These are phyloP conservation scores for Macropus fuliginosus DNA, from an alignment of 2,797 vertebrate species.

Conservation along the genomic window DNA sequence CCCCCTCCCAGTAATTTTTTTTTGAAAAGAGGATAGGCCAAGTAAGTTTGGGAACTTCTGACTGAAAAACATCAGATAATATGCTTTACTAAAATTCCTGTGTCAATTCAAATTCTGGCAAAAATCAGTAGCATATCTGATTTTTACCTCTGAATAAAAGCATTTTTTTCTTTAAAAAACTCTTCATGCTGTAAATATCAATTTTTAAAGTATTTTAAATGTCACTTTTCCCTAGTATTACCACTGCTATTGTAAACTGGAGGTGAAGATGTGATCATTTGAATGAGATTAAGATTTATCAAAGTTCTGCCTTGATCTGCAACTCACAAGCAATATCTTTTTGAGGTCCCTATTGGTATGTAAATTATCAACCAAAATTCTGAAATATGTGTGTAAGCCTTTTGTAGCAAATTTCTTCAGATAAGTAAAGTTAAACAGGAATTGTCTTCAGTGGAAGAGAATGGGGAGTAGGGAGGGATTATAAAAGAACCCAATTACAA, in stretches of 20 bases:
- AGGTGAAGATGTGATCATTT: constrained; percentile 10
- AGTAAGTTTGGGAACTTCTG: too few species aligned
- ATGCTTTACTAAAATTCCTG: constrained; percentile 21
- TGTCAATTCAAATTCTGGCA: constrained; percentile 49
- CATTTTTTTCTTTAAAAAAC: not conserved
- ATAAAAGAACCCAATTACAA: not conserved
- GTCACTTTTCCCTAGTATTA: not conserved
- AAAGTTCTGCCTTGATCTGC: not conserved
- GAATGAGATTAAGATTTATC: constrained; percentile 17
- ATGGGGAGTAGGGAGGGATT: not conserved
- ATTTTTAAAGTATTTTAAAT: not conserved
- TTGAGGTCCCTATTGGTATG: not conserved
- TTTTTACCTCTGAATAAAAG: constrained; percentile 24
- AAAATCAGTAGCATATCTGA: not conserved
- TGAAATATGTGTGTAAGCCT: not conserved
- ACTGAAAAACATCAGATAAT: not conserved
- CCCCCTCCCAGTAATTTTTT: too few species aligned
- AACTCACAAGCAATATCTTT: not conserved
- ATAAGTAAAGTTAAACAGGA: not conserved
- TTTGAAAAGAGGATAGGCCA: constrained; percentile 11
- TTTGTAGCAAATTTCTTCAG: not conserved
- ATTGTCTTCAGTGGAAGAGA: not conserved
- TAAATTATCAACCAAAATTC: not conserved
- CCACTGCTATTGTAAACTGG: constrained; percentile 24
- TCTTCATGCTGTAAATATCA: not conserved